These are phyloP conservation scores for Enteromius fasciolatus DNA, from an alignment of 2,797 vertebrate species.

Conservation along the genomic window DNA sequence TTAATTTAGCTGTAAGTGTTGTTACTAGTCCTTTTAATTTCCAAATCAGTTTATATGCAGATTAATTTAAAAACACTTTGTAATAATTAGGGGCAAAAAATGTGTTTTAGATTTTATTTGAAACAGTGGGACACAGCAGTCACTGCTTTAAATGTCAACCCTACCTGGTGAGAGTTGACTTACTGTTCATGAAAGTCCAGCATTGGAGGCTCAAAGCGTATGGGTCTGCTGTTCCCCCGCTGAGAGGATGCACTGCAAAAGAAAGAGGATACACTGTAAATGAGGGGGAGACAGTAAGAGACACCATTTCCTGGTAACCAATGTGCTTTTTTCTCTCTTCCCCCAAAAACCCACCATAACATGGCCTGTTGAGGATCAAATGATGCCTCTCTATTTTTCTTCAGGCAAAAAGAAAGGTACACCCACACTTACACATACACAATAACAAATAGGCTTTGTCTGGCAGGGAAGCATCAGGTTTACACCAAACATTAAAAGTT, in stretches of 20 bases:
- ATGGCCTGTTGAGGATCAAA: conserved; percentile 40
- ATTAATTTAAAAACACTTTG: not conserved
- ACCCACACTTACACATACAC: conserved; percentile 26
- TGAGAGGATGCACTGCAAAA: conserved; percentile 56
- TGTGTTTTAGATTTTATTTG: not conserved
- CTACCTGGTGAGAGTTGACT: conserved; percentile 68
- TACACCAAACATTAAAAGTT: conserved; percentile 28
- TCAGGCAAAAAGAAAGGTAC: conserved; percentile 30
- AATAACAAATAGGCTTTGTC: conserved; percentile 35
- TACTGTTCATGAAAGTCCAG: conserved; percentile 99
- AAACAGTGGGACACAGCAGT: not conserved
- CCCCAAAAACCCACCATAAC: conserved; percentile 36
- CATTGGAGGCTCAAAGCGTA: conserved; percentile 98
- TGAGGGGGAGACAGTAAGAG: not conserved
- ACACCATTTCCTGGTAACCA: not conserved
- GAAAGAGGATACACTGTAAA: conserved; percentile 21
- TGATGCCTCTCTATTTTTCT: conserved; percentile 10
- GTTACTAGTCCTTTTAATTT: not conserved
- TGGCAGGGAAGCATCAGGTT: conserved; percentile 41
- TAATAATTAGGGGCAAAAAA: not conserved
- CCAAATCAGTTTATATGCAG: not conserved
- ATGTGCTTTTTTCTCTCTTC: not conserved
- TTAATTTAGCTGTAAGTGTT: not conserved
- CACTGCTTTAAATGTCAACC: not conserved
- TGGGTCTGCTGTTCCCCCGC: conserved; percentile 92